Conservation (phyloP, 1,140 invertebrate species). For the Eueides isabella region DNA sequence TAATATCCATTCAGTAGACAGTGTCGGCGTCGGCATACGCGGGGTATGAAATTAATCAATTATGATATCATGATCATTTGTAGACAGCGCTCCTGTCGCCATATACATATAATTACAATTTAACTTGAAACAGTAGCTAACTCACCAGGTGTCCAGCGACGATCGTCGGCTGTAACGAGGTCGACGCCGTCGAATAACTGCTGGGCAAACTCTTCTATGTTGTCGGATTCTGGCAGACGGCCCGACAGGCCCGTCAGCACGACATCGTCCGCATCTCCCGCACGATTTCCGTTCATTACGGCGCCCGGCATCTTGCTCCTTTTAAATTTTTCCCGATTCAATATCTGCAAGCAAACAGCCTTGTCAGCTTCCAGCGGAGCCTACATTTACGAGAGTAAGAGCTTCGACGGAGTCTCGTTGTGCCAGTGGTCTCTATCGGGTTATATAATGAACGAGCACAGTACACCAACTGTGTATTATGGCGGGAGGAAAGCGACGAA, state of each 20-base stretch:
- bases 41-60: not conserved
- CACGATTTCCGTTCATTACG: slow-evolving; percentile 54
- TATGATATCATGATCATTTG: not conserved
- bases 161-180: slow-evolving; percentile 93
- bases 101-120: too few species aligned
- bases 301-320: slow-evolving; percentile 57
- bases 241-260: slow-evolving; percentile 95
- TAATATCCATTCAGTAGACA: not conserved
- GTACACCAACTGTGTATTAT: too few species aligned
- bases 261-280: slow-evolving; percentile 85
- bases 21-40: too few species aligned
- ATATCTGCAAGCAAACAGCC: slow-evolving; percentile 46
- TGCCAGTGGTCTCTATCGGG: too few species aligned
- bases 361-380: not conserved
- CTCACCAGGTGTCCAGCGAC: slow-evolving; percentile 84
- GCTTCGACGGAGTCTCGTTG: not conserved
- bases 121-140: not conserved
- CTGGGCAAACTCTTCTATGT: slow-evolving; percentile 92
- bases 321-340: slow-evolving; percentile 12
- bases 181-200: slow-evolving; percentile 91
- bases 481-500: slow-evolving; percentile 26
- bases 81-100: too few species aligned
- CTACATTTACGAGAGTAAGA: not conserved
- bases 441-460: too few species aligned
- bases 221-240: slow-evolving; percentile 93